Evolutionary conservation across 35 echinoderm and acorn worm genomes (phyloP).

Genomic region (Eucidaris tribuloides): DNA sequence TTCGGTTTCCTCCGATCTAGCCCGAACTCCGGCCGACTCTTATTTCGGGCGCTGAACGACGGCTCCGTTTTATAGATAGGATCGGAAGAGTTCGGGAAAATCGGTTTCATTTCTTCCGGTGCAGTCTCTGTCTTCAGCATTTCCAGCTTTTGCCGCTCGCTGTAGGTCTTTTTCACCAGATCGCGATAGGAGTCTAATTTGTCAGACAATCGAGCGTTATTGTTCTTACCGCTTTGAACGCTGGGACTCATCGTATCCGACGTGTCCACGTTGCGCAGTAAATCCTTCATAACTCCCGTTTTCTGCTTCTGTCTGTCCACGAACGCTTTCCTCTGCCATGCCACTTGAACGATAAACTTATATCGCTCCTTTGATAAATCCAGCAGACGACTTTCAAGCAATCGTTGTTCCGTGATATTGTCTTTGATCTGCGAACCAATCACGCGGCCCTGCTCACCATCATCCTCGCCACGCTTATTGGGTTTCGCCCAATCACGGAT

Average conservation of each 20-base stretch:
- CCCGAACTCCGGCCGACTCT: background rate
- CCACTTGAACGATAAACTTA: slow-evolving; percentile 93
- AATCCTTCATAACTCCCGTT: slow-evolving; percentile 88
- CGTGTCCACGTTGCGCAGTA: slow-evolving; percentile 65
- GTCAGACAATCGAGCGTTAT: slow-evolving; percentile 21
- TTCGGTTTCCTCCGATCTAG: background rate
- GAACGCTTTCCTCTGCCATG: slow-evolving; percentile 92
- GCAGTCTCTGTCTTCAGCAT: background rate
- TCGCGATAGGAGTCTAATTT: slow-evolving; percentile 43
- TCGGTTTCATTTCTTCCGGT: slow-evolving; percentile 69
- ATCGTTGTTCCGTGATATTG: slow-evolving; percentile 87
- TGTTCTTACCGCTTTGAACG: slow-evolving; percentile 41
- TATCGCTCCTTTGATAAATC: slow-evolving; percentile 92
- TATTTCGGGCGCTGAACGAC: slow-evolving; percentile 8
- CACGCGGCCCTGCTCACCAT: slow-evolving; percentile 32
- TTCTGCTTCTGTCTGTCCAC: slow-evolving; percentile 79
- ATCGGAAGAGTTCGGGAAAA: slow-evolving; percentile 36
- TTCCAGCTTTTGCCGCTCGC: slow-evolving; percentile 40
- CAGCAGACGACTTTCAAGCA: slow-evolving; percentile 75
- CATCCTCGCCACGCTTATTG: slow-evolving; percentile 36
- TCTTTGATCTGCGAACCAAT: slow-evolving; percentile 92
- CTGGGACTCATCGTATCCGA: slow-evolving; percentile 6
- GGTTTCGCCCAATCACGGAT: slow-evolving; percentile 92
- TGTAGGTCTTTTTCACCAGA: slow-evolving; percentile 55
- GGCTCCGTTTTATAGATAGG: slow-evolving; percentile 65